These are phyloP conservation scores for Thripadectes ignobilis DNA, from an alignment of 2,797 vertebrate species.

Conservation along the genomic window DNA sequence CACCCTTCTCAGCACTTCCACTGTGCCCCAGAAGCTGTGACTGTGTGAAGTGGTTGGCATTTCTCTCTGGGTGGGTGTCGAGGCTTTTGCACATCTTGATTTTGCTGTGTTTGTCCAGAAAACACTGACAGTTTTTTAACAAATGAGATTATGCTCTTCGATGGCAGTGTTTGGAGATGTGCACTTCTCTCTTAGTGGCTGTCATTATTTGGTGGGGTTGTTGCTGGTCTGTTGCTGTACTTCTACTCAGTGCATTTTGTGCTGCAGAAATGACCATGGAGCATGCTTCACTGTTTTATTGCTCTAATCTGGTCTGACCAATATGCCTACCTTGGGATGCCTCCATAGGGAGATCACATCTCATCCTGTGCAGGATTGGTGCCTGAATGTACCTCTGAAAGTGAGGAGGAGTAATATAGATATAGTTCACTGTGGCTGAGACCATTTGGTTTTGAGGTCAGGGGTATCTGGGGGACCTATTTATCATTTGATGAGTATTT, in stretches of 20 bases:
- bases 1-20: background rate
- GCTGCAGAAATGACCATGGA: background rate
- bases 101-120: background rate
- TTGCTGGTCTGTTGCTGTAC: background rate
- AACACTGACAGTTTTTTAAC: background rate
- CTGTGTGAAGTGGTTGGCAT: background rate
- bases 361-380: accelerated
- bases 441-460: background rate
- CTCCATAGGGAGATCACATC: accelerated
- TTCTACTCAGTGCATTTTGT: background rate
- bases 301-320: background rate
- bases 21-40: background rate
- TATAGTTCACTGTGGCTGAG: background rate
- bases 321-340: background rate
- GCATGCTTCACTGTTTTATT: background rate
- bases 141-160: background rate
- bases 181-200: background rate
- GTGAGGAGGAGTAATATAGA: background rate
- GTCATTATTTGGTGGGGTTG: accelerated
- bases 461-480: background rate
- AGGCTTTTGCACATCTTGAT: background rate
- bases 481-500: background rate
- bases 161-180: background rate
- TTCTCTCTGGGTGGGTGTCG: background rate
- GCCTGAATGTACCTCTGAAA: background rate